A percentile compares a stretch with the other conserved stretches of the same genome.
Conservation (phyloP, 2,113 vertebrate species). For the Oriolus oriolus region DNA sequence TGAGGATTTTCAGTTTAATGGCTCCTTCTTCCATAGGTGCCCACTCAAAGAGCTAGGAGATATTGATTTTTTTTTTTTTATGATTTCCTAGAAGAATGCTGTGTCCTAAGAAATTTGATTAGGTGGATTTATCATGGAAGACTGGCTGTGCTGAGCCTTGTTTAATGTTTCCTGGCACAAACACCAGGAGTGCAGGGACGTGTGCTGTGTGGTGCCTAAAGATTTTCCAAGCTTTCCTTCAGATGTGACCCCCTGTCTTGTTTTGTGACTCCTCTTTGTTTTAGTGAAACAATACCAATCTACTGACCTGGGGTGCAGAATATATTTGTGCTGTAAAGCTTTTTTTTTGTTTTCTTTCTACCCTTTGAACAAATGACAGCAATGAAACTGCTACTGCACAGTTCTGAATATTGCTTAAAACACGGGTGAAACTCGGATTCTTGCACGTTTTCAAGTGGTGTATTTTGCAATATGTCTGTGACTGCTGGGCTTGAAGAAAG, state of each 20-base stretch:
- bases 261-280: background rate
- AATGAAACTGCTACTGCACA: background rate
- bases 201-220: background rate
- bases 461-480: background rate
- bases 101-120: background rate
- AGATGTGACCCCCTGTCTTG: background rate
- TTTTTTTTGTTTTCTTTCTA: background rate
- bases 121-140: background rate
- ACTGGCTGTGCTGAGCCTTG: background rate
- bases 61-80: background rate
- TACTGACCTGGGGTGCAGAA: background rate
- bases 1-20: background rate
- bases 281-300: background rate
- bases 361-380: background rate
- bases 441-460: background rate
- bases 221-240: background rate
- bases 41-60: background rate
- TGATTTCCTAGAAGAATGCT: constrained; percentile 3
- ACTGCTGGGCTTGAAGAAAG: background rate
- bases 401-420: background rate
- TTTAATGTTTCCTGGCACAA: background rate
- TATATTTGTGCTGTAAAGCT: background rate
- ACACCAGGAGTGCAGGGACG: background rate
- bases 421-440: background rate
- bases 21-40: background rate